Conservation (phyloP, 2,113 vertebrate genomes). For the Monopterus albus region DNA sequence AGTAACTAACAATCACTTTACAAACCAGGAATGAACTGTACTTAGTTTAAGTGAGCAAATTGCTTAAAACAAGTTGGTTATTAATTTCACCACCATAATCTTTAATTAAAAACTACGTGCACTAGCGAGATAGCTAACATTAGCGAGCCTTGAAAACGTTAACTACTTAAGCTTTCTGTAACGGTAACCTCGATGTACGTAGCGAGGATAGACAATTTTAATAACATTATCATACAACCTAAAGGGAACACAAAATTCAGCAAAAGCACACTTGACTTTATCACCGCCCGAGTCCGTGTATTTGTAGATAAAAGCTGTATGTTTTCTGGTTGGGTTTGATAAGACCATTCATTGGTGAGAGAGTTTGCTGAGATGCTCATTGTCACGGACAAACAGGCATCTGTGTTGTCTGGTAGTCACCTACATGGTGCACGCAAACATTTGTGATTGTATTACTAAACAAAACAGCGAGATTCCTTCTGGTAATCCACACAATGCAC, state of each 20-base stretch:
- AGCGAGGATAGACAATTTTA: no score
- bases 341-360: no score
- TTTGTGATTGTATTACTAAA: background rate
- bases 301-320: slow-evolving; percentile 3
- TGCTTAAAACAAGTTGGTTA: background rate
- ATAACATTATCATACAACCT: background rate
- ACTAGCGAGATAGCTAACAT: slow-evolving; percentile 10
- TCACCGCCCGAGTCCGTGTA: background rate
- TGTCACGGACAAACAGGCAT: background rate
- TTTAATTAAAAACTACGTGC: background rate
- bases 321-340: slow-evolving; percentile 43
- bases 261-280: background rate
- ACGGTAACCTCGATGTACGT: no score
- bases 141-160: background rate
- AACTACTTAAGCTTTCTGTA: background rate
- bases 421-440: background rate
- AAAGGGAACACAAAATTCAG: background rate
- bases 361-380: background rate
- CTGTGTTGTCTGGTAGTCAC: background rate
- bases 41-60: no score
- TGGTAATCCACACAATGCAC: background rate
- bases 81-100: background rate
- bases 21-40: no score
- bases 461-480: background rate
- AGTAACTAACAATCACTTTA: background rate